Conservation (phyloP, 2,113 vertebrate genomes). For the Oncorhynchus kisutch region DNA sequence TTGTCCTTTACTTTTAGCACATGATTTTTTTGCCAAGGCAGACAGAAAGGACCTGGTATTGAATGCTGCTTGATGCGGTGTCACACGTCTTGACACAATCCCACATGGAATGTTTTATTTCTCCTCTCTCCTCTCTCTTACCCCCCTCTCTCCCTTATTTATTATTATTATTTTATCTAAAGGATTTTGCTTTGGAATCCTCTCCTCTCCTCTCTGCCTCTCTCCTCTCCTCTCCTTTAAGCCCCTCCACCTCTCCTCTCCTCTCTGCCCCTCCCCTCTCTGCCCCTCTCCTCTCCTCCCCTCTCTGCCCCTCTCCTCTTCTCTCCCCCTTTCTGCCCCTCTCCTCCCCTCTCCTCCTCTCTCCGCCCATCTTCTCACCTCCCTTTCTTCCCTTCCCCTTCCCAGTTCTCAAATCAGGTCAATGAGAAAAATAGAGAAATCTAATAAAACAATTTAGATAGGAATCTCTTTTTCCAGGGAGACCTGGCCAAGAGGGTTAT, state of each 20-base stretch:
- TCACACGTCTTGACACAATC: constrained; percentile 9
- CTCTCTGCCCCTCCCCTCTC: too few species aligned
- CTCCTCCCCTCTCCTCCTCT: neutral
- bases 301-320: too few species aligned
- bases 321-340: too few species aligned
- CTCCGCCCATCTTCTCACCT: neutral
- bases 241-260: too few species aligned
- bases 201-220: neutral
- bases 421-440: too few species aligned
- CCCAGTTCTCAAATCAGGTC: neutral
- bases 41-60: neutral
- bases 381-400: neutral
- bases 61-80: neutral
- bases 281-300: too few species aligned
- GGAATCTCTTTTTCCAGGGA: too few species aligned
- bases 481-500: neutral
- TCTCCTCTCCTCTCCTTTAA: too few species aligned
- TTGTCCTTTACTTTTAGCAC: constrained; percentile 7
- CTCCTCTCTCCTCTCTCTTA: constrained; percentile 2
- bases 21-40: neutral
- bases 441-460: too few species aligned
- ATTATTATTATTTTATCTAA: neutral
- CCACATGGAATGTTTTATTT: constrained; percentile 14
- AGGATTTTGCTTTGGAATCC: constrained; percentile 21
- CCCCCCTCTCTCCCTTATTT: constrained; percentile 12